Percentiles rank a stretch among this genome's conserved stretches.
phyloP scores from a whole-genome alignment of 2,797 vertebrate species.

The Rhinoraja longicauda region DNA sequence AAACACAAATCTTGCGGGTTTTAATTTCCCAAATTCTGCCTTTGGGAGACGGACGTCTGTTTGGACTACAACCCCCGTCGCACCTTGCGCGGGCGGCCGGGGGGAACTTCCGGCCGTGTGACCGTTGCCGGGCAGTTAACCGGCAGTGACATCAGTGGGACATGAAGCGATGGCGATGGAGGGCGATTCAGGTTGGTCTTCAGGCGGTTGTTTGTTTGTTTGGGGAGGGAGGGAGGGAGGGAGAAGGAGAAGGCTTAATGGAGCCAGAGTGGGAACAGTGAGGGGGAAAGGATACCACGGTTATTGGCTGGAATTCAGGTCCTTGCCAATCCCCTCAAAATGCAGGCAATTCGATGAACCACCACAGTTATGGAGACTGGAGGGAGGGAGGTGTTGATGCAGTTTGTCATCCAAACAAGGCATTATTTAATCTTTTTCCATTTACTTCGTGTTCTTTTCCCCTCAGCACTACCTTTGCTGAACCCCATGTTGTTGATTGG shows the following conservation, averaged over 20 bases:
- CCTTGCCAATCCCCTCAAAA: background rate
- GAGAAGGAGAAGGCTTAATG: background rate
- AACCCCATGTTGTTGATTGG: too few species aligned
- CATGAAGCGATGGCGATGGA: conserved; percentile 26
- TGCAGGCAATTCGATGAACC: background rate
- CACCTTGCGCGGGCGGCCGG: fast-evolving
- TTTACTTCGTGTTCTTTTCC: background rate
- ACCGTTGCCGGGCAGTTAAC: background rate
- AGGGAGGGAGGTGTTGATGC: background rate
- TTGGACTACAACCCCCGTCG: background rate
- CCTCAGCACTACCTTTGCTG: background rate
- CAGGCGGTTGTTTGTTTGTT: background rate
- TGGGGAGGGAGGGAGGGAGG: background rate
- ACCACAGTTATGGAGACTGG: background rate
- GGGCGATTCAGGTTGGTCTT: background rate
- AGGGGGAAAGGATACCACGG: too few species aligned
- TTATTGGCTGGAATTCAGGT: background rate
- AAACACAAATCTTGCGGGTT: background rate
- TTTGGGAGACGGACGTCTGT: background rate
- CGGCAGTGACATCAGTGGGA: background rate
- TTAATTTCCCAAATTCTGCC: background rate
- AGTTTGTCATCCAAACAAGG: background rate
- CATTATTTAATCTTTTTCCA: background rate
- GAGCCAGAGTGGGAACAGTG: too few species aligned
- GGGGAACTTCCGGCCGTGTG: background rate